Evolutionary conservation across 2,888 invertebrate species (phyloP).

Genomic region (Amblyjoppa fuscipennis): DNA sequence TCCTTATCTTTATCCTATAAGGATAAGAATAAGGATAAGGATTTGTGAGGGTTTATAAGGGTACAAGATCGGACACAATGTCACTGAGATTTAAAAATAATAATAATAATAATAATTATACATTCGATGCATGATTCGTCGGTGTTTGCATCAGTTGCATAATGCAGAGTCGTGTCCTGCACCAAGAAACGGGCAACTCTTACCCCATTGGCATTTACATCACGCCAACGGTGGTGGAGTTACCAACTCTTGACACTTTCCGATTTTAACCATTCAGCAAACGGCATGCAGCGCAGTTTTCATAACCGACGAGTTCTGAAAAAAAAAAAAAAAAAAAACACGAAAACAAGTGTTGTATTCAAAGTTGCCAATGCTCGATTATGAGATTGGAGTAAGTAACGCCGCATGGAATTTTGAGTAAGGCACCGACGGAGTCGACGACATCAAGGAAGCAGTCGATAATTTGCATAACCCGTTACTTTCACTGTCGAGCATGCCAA

Average conservation of each 20-base stretch:
- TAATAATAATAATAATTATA: neutral
- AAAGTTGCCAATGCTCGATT: conserved; percentile 3
- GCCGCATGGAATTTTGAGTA: conserved; percentile 11
- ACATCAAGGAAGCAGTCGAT: conserved; percentile 12
- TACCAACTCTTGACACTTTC: conserved; percentile 88
- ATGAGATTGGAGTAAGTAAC: conserved; percentile 12
- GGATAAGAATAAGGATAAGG: no score
- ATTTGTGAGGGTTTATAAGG: no score
- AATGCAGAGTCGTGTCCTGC: conserved; percentile 79
- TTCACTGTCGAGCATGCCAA: conserved; percentile 55
- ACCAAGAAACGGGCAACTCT: conserved; percentile 91
- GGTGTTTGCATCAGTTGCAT: neutral
- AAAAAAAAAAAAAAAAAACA: neutral
- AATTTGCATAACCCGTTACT: conserved; percentile 61
- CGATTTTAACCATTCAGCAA: conserved; percentile 35
- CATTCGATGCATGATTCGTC: neutral
- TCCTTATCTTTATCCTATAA: no score
- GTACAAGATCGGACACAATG: neutral
- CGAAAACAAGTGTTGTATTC: neutral
- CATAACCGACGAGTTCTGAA: conserved; percentile 19
- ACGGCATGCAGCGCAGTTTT: neutral
- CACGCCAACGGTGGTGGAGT: conserved; percentile 95
- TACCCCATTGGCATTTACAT: conserved; percentile 90
- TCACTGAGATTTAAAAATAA: neutral
- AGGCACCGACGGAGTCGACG: neutral